These are phyloP conservation scores for Nomada hirtipes DNA, from an alignment of 2,888 invertebrate genomes.

Conservation along the genomic window DNA sequence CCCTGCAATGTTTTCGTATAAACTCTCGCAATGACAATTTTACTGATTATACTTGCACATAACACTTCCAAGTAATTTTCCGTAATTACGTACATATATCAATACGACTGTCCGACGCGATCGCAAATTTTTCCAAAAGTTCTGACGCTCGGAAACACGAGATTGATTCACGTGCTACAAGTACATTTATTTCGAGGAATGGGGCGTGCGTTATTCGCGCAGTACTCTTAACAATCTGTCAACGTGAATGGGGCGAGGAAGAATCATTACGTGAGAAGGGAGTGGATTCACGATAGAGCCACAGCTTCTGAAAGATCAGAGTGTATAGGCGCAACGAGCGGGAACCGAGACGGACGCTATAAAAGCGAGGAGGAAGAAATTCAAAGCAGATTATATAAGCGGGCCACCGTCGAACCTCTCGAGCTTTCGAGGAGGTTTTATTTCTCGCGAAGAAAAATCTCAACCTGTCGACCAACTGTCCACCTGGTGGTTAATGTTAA, in stretches of 20 bases:
- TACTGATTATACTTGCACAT: no score
- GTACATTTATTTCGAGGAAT: slow-evolving; percentile 26
- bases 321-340: slow-evolving; percentile 40
- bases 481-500: neutral
- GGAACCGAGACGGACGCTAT: slow-evolving; percentile 59
- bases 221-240: slow-evolving; percentile 52
- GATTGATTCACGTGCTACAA: neutral
- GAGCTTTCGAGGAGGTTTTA: slow-evolving; percentile 62
- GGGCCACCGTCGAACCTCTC: slow-evolving; percentile 57
- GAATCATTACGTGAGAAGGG: slow-evolving; percentile 42
- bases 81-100: no score
- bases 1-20: no score
- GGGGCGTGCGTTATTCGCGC: slow-evolving; percentile 20
- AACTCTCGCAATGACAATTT: no score
- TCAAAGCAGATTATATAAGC: slow-evolving; percentile 72
- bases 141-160: neutral
- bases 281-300: slow-evolving; percentile 18
- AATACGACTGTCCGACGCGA: no score
- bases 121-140: no score
- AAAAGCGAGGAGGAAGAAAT: slow-evolving; percentile 65
- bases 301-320: slow-evolving; percentile 56
- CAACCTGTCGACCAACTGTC: neutral
- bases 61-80: no score
- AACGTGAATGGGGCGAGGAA: slow-evolving; percentile 29
- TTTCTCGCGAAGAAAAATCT: slow-evolving; percentile 26